Base-by-base conservation (phyloP, 2,888 invertebrate genomes). In the Petrolisthes cinctipes region DNA sequence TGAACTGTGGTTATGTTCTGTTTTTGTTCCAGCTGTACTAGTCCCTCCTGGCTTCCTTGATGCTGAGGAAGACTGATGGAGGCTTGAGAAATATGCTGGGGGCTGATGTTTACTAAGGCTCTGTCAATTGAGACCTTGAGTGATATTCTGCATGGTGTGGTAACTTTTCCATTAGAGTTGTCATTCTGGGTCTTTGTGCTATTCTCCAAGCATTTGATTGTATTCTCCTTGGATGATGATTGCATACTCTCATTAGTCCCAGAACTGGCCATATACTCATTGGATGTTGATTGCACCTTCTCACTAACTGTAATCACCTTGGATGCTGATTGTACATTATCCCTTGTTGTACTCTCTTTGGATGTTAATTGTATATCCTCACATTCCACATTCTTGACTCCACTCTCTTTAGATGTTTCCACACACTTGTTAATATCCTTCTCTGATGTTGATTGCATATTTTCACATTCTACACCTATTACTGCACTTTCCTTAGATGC, bases 71-170 rank as follows among this genome's bases (percentile, higher is more conserved):
- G 37, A 37, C 37, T 37, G 37, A 37, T 37, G 37, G 54, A 54
- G 17, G 54, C 53, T n/a, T 54, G 9, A 53, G 54, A 6, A 54
- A 54, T 79, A 4, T 23, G 20, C 20, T 57, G 6, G 61, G 56
- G 57, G 14, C 17, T 66, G 11, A 79, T 66, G 68, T 68, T 68
- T 66, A 85, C 68, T 17, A 85, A 54, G 17, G 79, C 37, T 23
- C 85, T 85, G 71, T 85, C 85, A 53, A 85, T 85, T 5, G 85
- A 85, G 7, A 85, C 85, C 54, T 85, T 79, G 7, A 85, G 68
- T 20, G 85, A 85, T 17, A 85, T 20, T 53, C 68, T 85, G 23
- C 5, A 17, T n/a, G 71, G 71, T 6, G 20, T 17, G 1, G 17
- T 6, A 11, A 71, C 71, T 17, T n/a, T 71, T 20, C 11, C 71